Percentiles rank a stretch among this genome's conserved stretches.
These are phyloP conservation scores for Antheraea yamamai DNA, from an alignment of 2,888 invertebrate species.

Conservation along the genomic window DNA sequence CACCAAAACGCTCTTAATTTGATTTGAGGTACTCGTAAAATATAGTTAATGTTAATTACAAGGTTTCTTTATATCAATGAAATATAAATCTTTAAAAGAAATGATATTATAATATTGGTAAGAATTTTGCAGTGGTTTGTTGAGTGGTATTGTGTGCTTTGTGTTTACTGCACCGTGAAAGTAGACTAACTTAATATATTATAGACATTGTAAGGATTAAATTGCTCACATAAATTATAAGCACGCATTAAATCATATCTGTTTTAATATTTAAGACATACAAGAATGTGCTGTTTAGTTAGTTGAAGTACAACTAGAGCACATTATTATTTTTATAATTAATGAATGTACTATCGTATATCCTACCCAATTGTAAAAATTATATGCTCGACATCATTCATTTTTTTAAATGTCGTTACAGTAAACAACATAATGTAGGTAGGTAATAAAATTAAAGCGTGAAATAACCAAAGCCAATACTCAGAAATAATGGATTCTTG, in stretches of 20 bases:
- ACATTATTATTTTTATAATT: slow-evolving; percentile 39
- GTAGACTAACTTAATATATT: slow-evolving; percentile 9
- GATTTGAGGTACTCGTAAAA: background rate
- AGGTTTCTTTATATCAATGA: background rate
- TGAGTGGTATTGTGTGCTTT: background rate
- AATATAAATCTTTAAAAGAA: slow-evolving; percentile 1
- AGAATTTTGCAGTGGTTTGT: background rate
- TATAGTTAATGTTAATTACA: background rate
- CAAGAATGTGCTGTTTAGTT: slow-evolving; percentile 34
- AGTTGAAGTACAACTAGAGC: slow-evolving; percentile 56
- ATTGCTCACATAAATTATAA: slow-evolving; percentile 67
- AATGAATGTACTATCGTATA: slow-evolving; percentile 32
- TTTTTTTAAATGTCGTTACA: slow-evolving; percentile 46
- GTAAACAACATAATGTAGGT: slow-evolving; percentile 47
- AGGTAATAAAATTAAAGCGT: slow-evolving; percentile 67
- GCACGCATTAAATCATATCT: slow-evolving; percentile 47
- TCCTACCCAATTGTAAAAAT: slow-evolving; percentile 33
- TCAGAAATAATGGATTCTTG: slow-evolving; percentile 55
- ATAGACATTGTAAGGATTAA: slow-evolving; percentile 25
- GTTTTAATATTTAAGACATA: slow-evolving; percentile 30
- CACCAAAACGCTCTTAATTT: background rate
- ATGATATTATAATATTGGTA: slow-evolving; percentile 7
- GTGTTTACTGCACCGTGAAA: slow-evolving; percentile 3
- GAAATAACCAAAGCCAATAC: slow-evolving; percentile 68
- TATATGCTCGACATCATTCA: slow-evolving; percentile 39